Evolutionary conservation across 2,888 invertebrate species (phyloP), one percentile per base, ranked within the genome.

Genomic region (Cataglyphis altisquamis): DNA sequence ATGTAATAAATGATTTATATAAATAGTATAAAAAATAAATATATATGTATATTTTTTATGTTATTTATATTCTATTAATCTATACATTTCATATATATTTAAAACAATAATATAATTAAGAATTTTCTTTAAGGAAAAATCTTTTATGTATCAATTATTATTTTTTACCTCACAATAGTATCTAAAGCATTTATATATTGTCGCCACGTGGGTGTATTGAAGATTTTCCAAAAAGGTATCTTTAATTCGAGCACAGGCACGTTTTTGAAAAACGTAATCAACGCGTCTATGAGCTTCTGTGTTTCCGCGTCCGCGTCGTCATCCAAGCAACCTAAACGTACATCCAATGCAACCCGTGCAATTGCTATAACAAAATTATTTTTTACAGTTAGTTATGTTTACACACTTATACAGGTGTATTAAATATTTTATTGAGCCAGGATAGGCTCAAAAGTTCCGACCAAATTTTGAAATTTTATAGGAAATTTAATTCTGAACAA

Each of bases 201-300:
- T 63, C 94, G 95, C 94, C 97, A 97, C 91, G 96, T 96, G 0
- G 96, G 95, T 0, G 97, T 97, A 6, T 95, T 96, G 91, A 96
- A 96, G 3, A 97, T 89, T 90, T 96, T 95, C 97, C 97, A 97
- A 95, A 97, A 96, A 0, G 97, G 97, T 6, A 97, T 96, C 84
- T 96, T 95, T 18, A 97, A 94, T 90, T 97, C 97, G 80, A 97
- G 92, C 70, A 96, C 95, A 0, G 96, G 96, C 0, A 97, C 97
- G 87, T 96, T 96, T 5, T 96, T 94, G 92, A 97, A 96, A 92
- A 97, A 97, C 0, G 96, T 96, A 85, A 96, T 96, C 0, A 97
- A 96, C 0, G 97, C 97, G 86, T 97, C 96, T 10, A 97, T 97
- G 9, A 97, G 94, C 67, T 94, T 94, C 92, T 97, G 96, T 1